phyloP scores from a whole-genome alignment of 2,888 invertebrate genomes.

The Buathra laborator region DNA sequence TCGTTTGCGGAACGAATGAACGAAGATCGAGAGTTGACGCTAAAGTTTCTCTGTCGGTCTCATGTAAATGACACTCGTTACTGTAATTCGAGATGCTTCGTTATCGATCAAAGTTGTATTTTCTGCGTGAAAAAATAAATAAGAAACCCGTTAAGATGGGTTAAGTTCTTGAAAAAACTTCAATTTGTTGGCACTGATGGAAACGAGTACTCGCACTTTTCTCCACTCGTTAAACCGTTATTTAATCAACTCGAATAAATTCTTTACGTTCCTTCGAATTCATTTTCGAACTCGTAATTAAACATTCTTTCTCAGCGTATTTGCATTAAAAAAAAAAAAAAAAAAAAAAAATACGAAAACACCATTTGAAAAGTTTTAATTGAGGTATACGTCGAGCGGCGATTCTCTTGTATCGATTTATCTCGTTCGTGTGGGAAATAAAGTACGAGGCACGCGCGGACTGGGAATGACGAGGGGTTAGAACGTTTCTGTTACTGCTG shows the following conservation, averaged over 20 bases:
- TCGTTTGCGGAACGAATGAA: slow-evolving; percentile 28
- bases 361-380: background rate
- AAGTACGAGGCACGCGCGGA: slow-evolving; percentile 32
- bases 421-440: slow-evolving; percentile 3
- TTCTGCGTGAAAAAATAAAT: background rate
- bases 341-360: too few relatives aligned
- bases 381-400: background rate
- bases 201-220: too few relatives aligned
- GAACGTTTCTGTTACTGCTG: slow-evolving; percentile 43
- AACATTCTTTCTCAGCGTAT: too few relatives aligned
- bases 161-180: too few relatives aligned
- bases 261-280: too few relatives aligned
- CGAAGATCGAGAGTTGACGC: background rate
- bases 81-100: slow-evolving; percentile 19
- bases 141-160: too few relatives aligned
- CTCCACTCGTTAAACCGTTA: too few relatives aligned
- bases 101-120: slow-evolving; percentile 9
- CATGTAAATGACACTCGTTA: slow-evolving; percentile 11
- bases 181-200: too few relatives aligned
- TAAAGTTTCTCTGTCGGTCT: too few relatives aligned
- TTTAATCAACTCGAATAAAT: too few relatives aligned
- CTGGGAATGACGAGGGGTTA: slow-evolving; percentile 15
- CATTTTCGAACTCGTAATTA: too few relatives aligned
- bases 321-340: too few relatives aligned
- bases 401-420: background rate